A percentile compares a stretch with the other conserved stretches of the same genome.
Evolutionary conservation across 2,797 vertebrate species (phyloP).

Genomic region (Tangara arthus): DNA sequence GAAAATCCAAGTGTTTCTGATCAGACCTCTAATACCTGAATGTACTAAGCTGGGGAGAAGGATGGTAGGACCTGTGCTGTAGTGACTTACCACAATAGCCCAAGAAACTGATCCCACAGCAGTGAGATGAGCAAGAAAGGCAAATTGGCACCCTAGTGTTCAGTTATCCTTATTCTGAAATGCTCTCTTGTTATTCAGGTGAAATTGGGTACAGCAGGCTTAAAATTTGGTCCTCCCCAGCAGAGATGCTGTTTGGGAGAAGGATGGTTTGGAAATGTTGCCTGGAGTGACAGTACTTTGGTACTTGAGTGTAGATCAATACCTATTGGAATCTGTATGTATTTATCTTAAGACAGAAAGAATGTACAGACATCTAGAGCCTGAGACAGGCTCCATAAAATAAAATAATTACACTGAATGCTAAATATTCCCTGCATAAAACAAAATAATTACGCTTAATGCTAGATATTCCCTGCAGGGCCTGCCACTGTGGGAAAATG

Average conservation of each 20-base stretch:
- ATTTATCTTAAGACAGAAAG: not conserved
- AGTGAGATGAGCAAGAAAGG: not conserved
- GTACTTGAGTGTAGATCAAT: not conserved
- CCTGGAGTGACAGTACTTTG: not conserved
- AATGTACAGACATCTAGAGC: not conserved
- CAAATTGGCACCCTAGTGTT: not conserved
- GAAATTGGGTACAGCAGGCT: not conserved
- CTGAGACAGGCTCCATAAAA: not conserved
- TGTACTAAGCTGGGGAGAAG: not conserved
- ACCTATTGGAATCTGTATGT: not conserved
- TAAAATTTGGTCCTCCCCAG: not conserved
- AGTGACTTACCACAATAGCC: not conserved
- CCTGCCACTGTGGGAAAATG: not conserved
- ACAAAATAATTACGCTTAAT: not conserved
- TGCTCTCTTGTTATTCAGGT: not conserved
- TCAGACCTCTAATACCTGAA: not conserved
- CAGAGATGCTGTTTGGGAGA: not conserved
- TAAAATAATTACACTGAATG: not conserved
- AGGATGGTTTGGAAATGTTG: not conserved
- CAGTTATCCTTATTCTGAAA: not conserved
- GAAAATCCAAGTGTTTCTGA: not conserved
- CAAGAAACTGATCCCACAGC: not conserved
- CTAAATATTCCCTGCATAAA: not conserved
- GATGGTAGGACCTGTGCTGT: not conserved
- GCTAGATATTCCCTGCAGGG: not conserved